A percentile compares a stretch with the other conserved stretches of the same genome.
These are phyloP conservation scores for Drosophila testacea DNA, from an alignment of 2,888 invertebrate genomes.

Conservation along the genomic window DNA sequence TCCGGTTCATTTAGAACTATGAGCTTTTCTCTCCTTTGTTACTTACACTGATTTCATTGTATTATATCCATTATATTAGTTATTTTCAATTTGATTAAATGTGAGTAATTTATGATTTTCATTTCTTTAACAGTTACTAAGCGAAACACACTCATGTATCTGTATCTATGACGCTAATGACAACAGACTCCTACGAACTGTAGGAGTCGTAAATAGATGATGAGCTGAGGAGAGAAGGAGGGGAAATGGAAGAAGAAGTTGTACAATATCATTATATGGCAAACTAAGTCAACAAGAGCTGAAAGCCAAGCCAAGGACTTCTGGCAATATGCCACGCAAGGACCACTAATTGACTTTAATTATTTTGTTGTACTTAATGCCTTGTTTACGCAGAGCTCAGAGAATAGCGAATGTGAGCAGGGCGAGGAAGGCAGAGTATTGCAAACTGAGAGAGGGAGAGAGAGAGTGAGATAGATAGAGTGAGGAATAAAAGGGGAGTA, in stretches of 20 bases:
- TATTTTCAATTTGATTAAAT: slow-evolving; percentile 17
- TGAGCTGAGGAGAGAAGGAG: not conserved
- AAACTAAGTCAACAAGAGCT: slow-evolving; percentile 59
- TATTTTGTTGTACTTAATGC: slow-evolving; percentile 81
- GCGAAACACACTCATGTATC: slow-evolving; percentile 1
- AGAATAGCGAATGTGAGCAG: slow-evolving; percentile 9
- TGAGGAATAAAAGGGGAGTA: not conserved
- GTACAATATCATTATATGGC: slow-evolving; percentile 56
- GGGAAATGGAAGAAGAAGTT: slow-evolving; percentile 10
- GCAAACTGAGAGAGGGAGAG: not conserved
- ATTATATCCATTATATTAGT: not conserved
- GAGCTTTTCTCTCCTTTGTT: not conserved
- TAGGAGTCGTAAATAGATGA: not conserved
- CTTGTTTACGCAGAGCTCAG: slow-evolving; percentile 68
- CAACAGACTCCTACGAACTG: slow-evolving; percentile 16
- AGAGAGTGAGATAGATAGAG: not conserved
- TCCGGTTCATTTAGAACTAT: not conserved
- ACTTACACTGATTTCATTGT: too few relatives aligned
- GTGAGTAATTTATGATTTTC: slow-evolving; percentile 36
- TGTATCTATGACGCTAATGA: slow-evolving; percentile 50
- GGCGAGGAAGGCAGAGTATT: too few relatives aligned
- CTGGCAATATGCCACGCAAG: slow-evolving; percentile 59
- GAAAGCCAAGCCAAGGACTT: slow-evolving; percentile 47
- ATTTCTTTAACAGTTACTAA: not conserved
- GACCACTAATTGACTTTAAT: slow-evolving; percentile 82